Conservation (phyloP, 2,888 invertebrate species). For the Colostygia pectinataria region DNA sequence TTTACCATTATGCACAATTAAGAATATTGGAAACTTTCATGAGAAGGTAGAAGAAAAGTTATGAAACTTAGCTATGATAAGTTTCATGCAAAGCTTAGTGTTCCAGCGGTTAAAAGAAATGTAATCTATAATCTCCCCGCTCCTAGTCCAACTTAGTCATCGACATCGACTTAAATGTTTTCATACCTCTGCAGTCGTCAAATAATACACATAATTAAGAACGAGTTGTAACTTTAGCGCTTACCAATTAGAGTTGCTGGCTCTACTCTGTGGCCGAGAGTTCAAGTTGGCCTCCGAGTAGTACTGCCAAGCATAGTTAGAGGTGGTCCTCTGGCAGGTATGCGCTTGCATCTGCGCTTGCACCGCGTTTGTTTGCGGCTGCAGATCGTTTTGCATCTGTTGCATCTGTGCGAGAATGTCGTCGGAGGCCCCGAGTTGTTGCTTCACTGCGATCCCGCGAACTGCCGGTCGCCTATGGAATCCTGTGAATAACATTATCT, state of each 20-base stretch:
- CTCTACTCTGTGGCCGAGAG: constrained; percentile 69
- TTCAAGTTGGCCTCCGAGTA: constrained; percentile 84
- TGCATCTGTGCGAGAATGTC: constrained; percentile 93
- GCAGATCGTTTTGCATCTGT: constrained; percentile 89
- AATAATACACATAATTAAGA: too few relatives aligned
- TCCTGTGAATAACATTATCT: too few relatives aligned
- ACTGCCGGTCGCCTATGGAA: constrained; percentile 95
- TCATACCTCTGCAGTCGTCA: too few relatives aligned
- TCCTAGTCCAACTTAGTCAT: too few relatives aligned
- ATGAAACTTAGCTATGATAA: too few relatives aligned
- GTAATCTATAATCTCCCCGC: too few relatives aligned
- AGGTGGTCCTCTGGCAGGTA: constrained; percentile 64
- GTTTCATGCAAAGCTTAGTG: too few relatives aligned
- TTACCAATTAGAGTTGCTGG: constrained; percentile 70
- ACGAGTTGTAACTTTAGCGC: background rate
- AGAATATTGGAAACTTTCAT: too few relatives aligned
- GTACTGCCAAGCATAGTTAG: constrained; percentile 85
- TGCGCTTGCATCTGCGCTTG: constrained; percentile 54
- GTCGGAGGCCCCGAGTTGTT: constrained; percentile 91
- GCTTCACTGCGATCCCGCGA: constrained; percentile 89
- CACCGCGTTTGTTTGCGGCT: constrained; percentile 57
- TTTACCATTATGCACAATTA: too few relatives aligned
- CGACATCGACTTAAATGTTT: too few relatives aligned
- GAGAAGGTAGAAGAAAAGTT: too few relatives aligned
- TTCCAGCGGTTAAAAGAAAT: too few relatives aligned